Percentiles rank a stretch among this genome's conserved stretches.
These are phyloP conservation scores for Stenotaenia linearis DNA, from an alignment of 2,888 invertebrate species.

Conservation along the genomic window DNA sequence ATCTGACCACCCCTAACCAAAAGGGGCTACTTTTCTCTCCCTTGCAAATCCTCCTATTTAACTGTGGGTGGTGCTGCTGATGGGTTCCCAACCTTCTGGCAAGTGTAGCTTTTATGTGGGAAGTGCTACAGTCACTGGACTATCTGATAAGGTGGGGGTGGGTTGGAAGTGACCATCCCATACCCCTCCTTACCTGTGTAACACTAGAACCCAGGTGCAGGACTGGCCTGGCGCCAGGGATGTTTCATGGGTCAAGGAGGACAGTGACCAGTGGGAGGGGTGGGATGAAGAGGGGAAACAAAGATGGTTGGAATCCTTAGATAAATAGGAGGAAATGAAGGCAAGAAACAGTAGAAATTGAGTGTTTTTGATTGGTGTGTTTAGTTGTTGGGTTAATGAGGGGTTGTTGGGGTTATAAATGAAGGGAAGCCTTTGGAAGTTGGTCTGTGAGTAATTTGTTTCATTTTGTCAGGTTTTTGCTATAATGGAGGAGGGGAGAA, in stretches of 20 bases:
- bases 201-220: neutral
- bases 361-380: neutral
- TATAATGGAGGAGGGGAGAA: neutral
- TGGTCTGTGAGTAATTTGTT: neutral
- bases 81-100: neutral
- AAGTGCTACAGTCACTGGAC: neutral
- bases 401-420: slow-evolving; percentile 7
- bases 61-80: neutral
- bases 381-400: neutral
- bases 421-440: neutral
- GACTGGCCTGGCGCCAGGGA: neutral
- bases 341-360: neutral
- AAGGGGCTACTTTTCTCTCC: neutral
- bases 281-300: neutral
- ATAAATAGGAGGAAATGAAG: slow-evolving; percentile 12
- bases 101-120: neutral
- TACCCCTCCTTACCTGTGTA: neutral
- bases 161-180: neutral
- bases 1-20: neutral
- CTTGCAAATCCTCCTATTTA: neutral
- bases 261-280: neutral
- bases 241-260: slow-evolving; percentile 10
- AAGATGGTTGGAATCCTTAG: slow-evolving; percentile 2
- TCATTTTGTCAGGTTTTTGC: neutral
- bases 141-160: neutral